Conservation (phyloP, 2,797 vertebrate genomes). For the Eulemur albifrons region DNA sequence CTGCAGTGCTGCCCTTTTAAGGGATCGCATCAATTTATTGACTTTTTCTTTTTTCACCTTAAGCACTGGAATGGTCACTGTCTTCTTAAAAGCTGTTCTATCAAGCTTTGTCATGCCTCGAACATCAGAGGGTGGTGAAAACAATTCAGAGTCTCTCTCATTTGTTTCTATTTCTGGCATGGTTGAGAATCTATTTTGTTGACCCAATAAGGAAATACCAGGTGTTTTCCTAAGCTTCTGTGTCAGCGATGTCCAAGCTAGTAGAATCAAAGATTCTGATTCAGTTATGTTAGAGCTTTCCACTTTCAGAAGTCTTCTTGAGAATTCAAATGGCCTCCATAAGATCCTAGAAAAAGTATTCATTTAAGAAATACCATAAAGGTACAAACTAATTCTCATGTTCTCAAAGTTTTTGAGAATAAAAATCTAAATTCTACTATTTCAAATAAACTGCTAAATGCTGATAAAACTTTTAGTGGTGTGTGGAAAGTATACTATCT, state of each 20-base stretch:
- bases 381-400: not conserved
- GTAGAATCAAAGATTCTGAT: conserved; percentile 72
- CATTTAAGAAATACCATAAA: conserved; percentile 42
- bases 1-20: conserved; percentile 89
- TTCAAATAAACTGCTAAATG: conserved; percentile 59
- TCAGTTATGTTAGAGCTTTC: conserved; percentile 72
- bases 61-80: conserved; percentile 90
- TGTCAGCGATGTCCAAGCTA: conserved; percentile 54
- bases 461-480: not conserved
- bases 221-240: conserved; percentile 68
- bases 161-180: conserved; percentile 77
- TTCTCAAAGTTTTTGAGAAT: conserved; percentile 31
- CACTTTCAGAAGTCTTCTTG: conserved; percentile 80
- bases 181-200: conserved; percentile 70
- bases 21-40: conserved; percentile 87
- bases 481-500: not conserved
- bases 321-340: conserved; percentile 74
- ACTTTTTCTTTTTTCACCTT: conserved; percentile 88
- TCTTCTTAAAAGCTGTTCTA: conserved; percentile 91
- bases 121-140: conserved; percentile 86
- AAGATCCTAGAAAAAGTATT: conserved; percentile 78
- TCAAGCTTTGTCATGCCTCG: conserved; percentile 94
- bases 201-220: conserved; percentile 52
- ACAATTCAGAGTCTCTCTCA: conserved; percentile 82
- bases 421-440: conserved; percentile 1